Evolutionary conservation across 2,113 vertebrate genomes (phyloP).

Genomic region (Tonatia bakeri): DNA sequence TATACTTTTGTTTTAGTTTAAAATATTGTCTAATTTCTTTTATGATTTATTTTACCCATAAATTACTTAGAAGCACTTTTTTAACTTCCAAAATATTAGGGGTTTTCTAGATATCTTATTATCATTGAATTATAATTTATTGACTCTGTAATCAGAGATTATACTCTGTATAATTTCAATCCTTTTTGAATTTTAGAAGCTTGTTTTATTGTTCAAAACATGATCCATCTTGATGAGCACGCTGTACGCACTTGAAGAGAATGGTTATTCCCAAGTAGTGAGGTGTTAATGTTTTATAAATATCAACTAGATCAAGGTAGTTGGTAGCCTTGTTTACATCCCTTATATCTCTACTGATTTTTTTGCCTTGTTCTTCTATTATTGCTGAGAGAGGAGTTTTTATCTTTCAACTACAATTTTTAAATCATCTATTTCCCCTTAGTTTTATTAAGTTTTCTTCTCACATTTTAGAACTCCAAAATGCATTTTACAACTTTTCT

Average conservation of each 20-base stretch:
- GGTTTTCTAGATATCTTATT: neutral
- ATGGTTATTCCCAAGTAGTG: neutral
- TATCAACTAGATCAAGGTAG: neutral
- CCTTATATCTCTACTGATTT: neutral
- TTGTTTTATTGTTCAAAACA: neutral
- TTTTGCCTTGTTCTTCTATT: neutral
- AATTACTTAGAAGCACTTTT: neutral
- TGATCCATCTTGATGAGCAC: neutral
- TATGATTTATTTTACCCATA: neutral
- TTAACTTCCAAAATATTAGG: neutral
- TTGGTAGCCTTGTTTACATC: neutral
- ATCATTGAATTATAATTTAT: neutral
- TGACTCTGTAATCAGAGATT: neutral
- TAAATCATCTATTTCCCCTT: neutral
- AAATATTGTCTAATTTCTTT: neutral
- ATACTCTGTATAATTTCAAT: neutral
- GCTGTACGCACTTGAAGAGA: neutral
- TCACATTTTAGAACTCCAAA: neutral
- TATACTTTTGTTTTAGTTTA: neutral
- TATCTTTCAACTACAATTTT: neutral
- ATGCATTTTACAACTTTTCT: neutral
- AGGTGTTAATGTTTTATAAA: neutral
- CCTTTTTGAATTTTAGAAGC: neutral
- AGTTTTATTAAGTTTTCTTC: neutral
- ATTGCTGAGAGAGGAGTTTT: neutral